Evolutionary conservation across 1,140 invertebrate genomes (phyloP).

Genomic region (Musca vetustissima): DNA sequence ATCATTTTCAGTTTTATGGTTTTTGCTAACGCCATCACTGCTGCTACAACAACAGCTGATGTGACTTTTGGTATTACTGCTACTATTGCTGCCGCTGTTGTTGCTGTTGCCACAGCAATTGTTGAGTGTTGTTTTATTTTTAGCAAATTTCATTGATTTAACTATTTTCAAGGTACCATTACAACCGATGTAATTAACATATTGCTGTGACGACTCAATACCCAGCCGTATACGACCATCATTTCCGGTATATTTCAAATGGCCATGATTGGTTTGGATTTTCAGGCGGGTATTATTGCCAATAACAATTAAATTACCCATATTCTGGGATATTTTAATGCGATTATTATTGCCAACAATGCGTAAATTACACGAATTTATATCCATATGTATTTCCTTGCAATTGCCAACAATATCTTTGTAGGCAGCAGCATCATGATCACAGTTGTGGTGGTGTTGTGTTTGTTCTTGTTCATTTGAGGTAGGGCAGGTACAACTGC

Average conservation of each 20-base stretch:
- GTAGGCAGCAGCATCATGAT: neutral
- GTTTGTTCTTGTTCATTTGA: conserved; percentile 1
- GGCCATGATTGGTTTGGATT: conserved; percentile 41
- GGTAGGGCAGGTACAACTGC: neutral
- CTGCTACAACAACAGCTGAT: neutral
- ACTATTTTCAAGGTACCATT: conserved; percentile 50
- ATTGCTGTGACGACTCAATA: conserved; percentile 40
- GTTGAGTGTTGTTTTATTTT: too few relatives aligned
- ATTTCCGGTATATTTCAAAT: conserved; percentile 47
- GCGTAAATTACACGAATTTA: conserved; percentile 40
- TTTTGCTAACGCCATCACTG: neutral
- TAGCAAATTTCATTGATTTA: conserved; percentile 35
- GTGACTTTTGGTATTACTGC: conserved; percentile 29
- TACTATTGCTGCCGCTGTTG: conserved; percentile 10
- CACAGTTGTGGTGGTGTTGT: neutral
- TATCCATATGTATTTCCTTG: conserved; percentile 51
- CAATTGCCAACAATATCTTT: conserved; percentile 48
- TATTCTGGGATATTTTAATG: conserved; percentile 41
- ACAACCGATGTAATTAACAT: conserved; percentile 48
- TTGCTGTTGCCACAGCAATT: too few relatives aligned
- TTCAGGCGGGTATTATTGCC: conserved; percentile 46
- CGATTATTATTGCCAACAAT: conserved; percentile 51
- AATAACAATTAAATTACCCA: conserved; percentile 42
- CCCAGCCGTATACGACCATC: conserved; percentile 50
- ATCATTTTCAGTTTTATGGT: neutral